Percentiles rank a stretch among this genome's conserved stretches.
phyloP scores from a whole-genome alignment of 2,888 invertebrate species.

The Lamproptera curius region DNA sequence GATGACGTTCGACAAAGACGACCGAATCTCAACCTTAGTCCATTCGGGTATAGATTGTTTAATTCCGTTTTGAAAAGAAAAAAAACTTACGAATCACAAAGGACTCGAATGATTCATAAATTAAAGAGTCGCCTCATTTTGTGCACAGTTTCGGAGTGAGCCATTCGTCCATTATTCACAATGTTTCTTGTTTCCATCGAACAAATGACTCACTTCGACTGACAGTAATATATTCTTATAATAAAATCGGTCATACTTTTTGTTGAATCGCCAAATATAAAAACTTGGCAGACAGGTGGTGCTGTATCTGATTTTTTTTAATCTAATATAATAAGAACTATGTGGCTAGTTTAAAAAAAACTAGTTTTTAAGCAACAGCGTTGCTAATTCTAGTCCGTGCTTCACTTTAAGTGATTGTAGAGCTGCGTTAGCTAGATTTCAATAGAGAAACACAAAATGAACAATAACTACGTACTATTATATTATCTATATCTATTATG shows the following conservation, averaged over 20 bases:
- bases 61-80: conserved; percentile 19
- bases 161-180: conserved; percentile 1
- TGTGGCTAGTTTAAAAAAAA: neutral
- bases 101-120: conserved; percentile 14
- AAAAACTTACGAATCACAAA: conserved; percentile 3
- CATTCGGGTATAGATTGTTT: neutral
- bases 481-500: too few species aligned
- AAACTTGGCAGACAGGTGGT: neutral
- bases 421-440: too few species aligned
- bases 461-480: too few species aligned
- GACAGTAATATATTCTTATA: neutral
- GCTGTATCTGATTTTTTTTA: neutral
- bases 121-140: conserved; percentile 9
- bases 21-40: neutral
- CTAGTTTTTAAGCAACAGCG: neutral
- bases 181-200: conserved; percentile 1
- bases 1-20: too few species aligned
- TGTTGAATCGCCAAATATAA: neutral
- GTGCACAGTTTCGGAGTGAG: conserved; percentile 3
- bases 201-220: conserved; percentile 7
- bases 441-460: too few species aligned
- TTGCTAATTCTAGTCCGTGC: neutral
- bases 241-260: neutral
- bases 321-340: neutral
- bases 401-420: neutral